phyloP scores from a whole-genome alignment of 92 coral and sea anemone species.

The Siderastrea siderea region DNA sequence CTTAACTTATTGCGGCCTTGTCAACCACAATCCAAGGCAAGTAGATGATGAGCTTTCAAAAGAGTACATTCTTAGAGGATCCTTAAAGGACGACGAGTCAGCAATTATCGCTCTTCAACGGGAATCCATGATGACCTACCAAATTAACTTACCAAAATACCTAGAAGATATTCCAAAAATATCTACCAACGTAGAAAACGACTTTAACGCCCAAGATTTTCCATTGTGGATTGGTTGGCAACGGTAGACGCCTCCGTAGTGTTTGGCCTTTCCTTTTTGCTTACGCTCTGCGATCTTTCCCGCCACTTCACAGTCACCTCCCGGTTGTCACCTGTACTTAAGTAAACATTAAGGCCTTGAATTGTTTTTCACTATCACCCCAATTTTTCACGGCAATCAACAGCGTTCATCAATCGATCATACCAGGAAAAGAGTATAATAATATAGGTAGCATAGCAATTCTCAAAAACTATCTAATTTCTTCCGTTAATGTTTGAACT shows the following conservation, averaged over 20 bases:
- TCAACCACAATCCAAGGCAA: background rate
- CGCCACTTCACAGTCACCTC: too few species aligned
- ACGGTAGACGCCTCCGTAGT: constrained; percentile 1
- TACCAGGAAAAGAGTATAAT: too few species aligned
- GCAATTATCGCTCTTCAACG: background rate
- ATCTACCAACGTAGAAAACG: background rate
- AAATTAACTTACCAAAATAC: constrained; percentile 9
- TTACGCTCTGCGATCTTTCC: too few species aligned
- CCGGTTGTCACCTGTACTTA: too few species aligned
- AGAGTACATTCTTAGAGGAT: constrained; percentile 14
- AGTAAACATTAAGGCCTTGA: too few species aligned
- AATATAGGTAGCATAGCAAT: too few species aligned
- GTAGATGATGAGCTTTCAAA: background rate
- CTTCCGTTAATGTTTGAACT: too few species aligned
- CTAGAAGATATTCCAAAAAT: background rate
- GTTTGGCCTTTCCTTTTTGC: background rate
- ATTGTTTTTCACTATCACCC: too few species aligned
- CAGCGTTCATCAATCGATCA: too few species aligned
- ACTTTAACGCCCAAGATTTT: constrained; percentile 13
- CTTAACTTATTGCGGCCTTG: too few species aligned
- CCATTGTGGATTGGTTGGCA: constrained; percentile 4
- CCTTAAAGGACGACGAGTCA: constrained; percentile 10
- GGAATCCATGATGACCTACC: constrained; percentile 14
- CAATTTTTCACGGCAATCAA: too few species aligned
- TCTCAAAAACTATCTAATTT: too few species aligned